Evolutionary conservation across 2,797 vertebrate species (phyloP).

Genomic region (Pangasius sanitwongsei): DNA sequence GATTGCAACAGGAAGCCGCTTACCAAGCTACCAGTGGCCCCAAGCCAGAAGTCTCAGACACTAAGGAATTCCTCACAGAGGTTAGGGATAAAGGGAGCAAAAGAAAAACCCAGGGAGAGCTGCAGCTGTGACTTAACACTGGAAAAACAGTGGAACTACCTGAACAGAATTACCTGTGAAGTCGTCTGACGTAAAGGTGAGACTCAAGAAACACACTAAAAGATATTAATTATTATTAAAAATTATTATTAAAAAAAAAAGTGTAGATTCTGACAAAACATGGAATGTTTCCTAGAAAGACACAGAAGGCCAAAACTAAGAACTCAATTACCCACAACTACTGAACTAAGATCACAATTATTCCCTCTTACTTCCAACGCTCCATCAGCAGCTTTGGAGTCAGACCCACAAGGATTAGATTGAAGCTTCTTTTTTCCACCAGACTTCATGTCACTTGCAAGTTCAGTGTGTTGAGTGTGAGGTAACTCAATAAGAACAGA

Average conservation of each 20-base stretch:
- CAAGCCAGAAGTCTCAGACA: conserved; percentile 75
- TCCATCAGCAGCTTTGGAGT: not conserved
- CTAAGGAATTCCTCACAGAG: conserved; percentile 75
- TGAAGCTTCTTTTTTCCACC: not conserved
- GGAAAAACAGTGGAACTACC: conserved; percentile 59
- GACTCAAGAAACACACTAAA: conserved; percentile 9
- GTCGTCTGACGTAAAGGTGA: not conserved
- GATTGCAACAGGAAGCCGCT: conserved; percentile 75
- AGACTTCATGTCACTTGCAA: not conserved
- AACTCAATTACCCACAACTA: not conserved
- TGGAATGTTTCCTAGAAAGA: not conserved
- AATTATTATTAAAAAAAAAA: not conserved
- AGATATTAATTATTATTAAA: not conserved
- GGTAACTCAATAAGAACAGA: not conserved
- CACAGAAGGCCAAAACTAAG: not conserved
- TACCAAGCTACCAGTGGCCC: conserved; percentile 70
- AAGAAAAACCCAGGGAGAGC: conserved; percentile 38
- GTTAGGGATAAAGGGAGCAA: conserved; percentile 57
- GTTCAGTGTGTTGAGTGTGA: not conserved
- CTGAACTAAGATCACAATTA: not conserved
- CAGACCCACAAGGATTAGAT: not conserved
- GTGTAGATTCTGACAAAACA: not conserved
- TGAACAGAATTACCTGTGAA: conserved; percentile 47
- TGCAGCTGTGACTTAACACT: conserved; percentile 47
- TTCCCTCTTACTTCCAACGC: not conserved